phyloP scores from a whole-genome alignment of 2,888 invertebrate genomes.

The Chesias legatella region DNA sequence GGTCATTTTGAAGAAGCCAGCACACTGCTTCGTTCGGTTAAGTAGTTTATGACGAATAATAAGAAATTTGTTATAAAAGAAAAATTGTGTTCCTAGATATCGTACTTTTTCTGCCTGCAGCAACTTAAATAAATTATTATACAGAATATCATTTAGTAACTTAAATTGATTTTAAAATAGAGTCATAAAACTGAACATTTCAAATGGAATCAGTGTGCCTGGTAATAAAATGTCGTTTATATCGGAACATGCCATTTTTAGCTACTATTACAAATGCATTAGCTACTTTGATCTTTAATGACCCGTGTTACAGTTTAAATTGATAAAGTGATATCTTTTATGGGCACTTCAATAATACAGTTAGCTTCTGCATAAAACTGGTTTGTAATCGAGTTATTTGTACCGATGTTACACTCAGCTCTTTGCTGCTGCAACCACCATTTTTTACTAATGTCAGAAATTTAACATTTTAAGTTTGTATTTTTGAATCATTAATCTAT shows the following conservation, averaged over 20 bases:
- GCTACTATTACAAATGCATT: slow-evolving; percentile 24
- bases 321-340: slow-evolving; percentile 13
- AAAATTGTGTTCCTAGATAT: too few relatives aligned
- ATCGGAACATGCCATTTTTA: slow-evolving; percentile 22
- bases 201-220: slow-evolving; percentile 23
- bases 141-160: slow-evolving; percentile 7
- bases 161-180: slow-evolving; percentile 20
- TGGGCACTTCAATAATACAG: slow-evolving; percentile 12
- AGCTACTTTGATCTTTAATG: slow-evolving; percentile 23
- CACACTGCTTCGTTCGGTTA: too few relatives aligned
- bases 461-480: too few relatives aligned
- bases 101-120: too few relatives aligned
- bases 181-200: slow-evolving; percentile 21
- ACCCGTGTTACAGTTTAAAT: slow-evolving; percentile 22
- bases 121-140: neutral
- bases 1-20: neutral
- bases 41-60: too few relatives aligned
- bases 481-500: too few relatives aligned
- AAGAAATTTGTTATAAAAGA: too few relatives aligned
- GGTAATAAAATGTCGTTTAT: slow-evolving; percentile 26
- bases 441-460: too few relatives aligned
- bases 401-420: too few relatives aligned
- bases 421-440: too few relatives aligned
- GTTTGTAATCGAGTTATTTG: slow-evolving; percentile 17
- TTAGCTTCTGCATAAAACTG: slow-evolving; percentile 20